Conservation (phyloP, 2,797 vertebrate species). For the Austrolebias charrua region DNA sequence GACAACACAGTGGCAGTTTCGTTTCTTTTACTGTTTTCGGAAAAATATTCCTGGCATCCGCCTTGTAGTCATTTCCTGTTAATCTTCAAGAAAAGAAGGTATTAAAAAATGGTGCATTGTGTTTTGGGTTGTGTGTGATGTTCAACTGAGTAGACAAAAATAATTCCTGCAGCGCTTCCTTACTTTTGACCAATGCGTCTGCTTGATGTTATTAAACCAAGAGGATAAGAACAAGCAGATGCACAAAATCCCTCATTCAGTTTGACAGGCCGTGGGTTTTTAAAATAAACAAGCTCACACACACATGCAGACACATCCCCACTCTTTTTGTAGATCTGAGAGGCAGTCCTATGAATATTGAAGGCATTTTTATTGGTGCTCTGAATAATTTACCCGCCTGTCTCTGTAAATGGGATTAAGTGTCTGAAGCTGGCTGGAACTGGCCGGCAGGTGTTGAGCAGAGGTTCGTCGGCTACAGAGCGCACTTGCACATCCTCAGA, state of each 20-base stretch:
- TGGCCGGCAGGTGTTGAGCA: conserved; percentile 58
- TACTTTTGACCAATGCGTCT: conserved; percentile 25
- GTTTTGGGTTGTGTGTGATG: conserved; percentile 28
- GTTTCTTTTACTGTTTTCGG: conserved; percentile 30
- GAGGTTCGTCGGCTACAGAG: conserved; percentile 26
- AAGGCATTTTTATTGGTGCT: conserved; percentile 46
- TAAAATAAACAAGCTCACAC: conserved; percentile 14
- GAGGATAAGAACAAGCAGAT: background rate
- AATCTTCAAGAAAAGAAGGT: background rate
- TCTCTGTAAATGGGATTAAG: conserved; percentile 59
- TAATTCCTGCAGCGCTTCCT: conserved; percentile 16
- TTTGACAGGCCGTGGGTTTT: conserved; percentile 37
- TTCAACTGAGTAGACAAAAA: conserved; percentile 36
- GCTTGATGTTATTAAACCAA: conserved; percentile 22
- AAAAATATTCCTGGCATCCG: conserved; percentile 37
- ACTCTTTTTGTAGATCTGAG: conserved; percentile 11
- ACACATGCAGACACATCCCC: background rate
- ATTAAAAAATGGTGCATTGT: conserved; percentile 9
- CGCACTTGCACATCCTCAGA: background rate
- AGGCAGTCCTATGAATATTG: conserved; percentile 46
- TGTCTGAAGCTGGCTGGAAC: conserved; percentile 30
- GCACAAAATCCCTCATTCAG: conserved; percentile 25
- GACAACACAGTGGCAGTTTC: conserved; percentile 23
- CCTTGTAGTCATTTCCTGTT: conserved; percentile 25
- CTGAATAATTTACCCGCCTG: conserved; percentile 60